These are phyloP conservation scores for Onychostruthus taczanowskii DNA, from an alignment of 2,113 vertebrate species.

Conservation along the genomic window DNA sequence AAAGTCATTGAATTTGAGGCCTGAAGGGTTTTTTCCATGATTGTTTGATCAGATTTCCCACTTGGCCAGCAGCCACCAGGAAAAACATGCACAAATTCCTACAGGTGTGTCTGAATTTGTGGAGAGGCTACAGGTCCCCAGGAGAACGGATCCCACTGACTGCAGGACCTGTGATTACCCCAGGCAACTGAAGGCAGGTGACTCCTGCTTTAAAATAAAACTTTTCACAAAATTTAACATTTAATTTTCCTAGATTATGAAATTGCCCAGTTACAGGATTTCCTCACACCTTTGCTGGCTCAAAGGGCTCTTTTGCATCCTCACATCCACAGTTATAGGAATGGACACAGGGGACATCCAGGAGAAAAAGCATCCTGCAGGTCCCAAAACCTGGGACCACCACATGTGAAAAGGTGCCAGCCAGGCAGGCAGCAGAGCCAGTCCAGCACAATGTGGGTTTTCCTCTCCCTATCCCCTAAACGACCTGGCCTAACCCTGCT, in stretches of 20 bases:
- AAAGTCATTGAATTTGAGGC: neutral
- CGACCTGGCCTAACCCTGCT: conserved; percentile 31
- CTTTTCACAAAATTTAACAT: too few relatives aligned
- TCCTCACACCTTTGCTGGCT: neutral
- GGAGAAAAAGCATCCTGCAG: neutral
- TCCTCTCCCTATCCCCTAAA: conserved; percentile 1
- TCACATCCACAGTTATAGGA: neutral
- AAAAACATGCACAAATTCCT: neutral
- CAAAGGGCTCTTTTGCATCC: neutral
- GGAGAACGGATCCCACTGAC: neutral
- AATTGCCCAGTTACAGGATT: neutral
- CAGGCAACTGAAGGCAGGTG: neutral
- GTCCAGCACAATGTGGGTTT: neutral
- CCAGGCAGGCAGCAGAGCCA: neutral
- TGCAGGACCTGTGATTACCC: neutral
- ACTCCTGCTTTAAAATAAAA: neutral
- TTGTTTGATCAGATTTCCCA: neutral
- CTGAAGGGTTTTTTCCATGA: neutral
- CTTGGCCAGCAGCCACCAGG: neutral
- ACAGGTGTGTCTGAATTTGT: neutral
- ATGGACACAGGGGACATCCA: neutral
- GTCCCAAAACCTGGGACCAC: neutral
- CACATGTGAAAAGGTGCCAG: neutral
- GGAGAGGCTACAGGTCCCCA: neutral
- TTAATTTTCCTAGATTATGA: neutral